Evolutionary conservation across 1,140 invertebrate species (phyloP), one percentile per base, ranked within the genome.

Genomic region (Oryctes rhinoceros): DNA sequence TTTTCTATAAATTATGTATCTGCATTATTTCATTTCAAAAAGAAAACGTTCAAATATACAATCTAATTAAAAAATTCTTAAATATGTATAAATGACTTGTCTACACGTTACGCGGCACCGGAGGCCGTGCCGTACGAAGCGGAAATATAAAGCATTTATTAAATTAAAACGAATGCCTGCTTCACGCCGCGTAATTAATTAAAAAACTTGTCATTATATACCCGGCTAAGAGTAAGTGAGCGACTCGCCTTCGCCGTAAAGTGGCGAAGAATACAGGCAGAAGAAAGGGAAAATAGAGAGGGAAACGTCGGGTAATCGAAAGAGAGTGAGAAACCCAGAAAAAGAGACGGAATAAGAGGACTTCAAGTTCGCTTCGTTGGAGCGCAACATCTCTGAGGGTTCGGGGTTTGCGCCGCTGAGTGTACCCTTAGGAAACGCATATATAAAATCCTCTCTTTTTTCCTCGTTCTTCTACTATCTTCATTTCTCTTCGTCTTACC

Each of bases 341-440:
- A 10, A 44, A 44, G 39, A 44, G 39, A 30, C 24, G 39, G 39
- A 44, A 10, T 44, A 44, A 44, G 9, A 10, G 5, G 39, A 30
- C 24, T 44, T 7, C 39, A 10, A 44, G 39, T 80, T 67, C 49
- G 82, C 81, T 84, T 80, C 83, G 80, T 48, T 76, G 82, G 80
- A 85, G 83, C 84, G 83, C 81, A 82, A 82, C 83, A 78, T 44
- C 79, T 82, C 83, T 79, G 81, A 81, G 53, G 53, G 53, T 62
- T 18, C 84, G 39, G 39, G 39, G 39, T 44, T 84, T 84, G 81
- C 81, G 82, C 71, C 81, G 59, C 79, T 48, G 82, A 85, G 80
- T 84, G 84, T 85, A 85, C 84, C 83, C 83, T 82, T 83, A 85
- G 84, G 84, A 84, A 85, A 85, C 84, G 79, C 80, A 83, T 84